phyloP scores from a whole-genome alignment of 2,797 vertebrate species.

The Cephalopachus bancanus region DNA sequence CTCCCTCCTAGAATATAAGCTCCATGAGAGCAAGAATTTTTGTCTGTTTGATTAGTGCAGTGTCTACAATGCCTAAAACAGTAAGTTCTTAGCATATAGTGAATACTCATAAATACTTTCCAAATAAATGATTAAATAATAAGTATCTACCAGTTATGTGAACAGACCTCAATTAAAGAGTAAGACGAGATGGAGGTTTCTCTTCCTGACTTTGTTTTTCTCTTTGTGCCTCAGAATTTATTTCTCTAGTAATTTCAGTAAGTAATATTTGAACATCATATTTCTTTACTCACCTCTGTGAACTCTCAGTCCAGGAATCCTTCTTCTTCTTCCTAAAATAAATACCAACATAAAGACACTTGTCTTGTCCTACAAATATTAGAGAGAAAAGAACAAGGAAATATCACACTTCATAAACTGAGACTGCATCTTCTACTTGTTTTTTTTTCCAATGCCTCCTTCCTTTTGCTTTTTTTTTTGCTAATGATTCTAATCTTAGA shows the following conservation, averaged over 20 bases:
- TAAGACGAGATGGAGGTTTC: not conserved
- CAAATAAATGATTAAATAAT: constrained; percentile 2
- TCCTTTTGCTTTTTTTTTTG: constrained; percentile 1
- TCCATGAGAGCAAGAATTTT: not conserved
- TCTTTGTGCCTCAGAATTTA: constrained; percentile 11
- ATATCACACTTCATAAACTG: not conserved
- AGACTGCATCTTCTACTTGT: not conserved
- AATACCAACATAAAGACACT: not conserved
- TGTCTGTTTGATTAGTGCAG: not conserved
- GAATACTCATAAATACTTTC: not conserved
- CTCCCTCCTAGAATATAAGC: not conserved
- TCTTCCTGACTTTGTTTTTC: not conserved
- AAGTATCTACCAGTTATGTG: not conserved
- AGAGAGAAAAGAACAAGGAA: not conserved
- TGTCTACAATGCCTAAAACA: not conserved
- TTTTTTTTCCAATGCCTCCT: not conserved
- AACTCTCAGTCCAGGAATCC: not conserved
- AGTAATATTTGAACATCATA: not conserved
- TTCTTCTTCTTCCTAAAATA: constrained; percentile 3
- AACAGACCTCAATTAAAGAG: not conserved
- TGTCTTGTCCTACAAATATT: constrained; percentile 15
- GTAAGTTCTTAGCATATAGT: not conserved
- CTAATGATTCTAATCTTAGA: constrained; percentile 27
- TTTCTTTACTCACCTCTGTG: constrained; percentile 11
- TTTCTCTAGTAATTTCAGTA: constrained; percentile 40